Conservation (phyloP, 2,113 vertebrate genomes). For the Mionectes macconnelli region DNA sequence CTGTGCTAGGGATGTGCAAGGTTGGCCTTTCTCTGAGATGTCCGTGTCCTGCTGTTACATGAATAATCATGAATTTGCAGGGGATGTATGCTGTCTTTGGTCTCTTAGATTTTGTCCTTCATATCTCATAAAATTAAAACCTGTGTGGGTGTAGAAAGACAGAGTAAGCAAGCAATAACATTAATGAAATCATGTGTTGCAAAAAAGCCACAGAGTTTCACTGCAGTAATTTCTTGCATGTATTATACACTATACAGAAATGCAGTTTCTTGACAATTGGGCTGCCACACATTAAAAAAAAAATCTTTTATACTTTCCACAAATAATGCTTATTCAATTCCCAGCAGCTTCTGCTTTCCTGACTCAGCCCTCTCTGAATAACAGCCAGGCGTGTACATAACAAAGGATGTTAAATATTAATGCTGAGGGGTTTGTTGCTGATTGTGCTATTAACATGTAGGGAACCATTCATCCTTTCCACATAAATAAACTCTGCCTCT, state of each 20-base stretch:
- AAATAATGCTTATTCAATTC: slow-evolving; percentile 38
- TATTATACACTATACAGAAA: not conserved
- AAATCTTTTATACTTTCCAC: not conserved
- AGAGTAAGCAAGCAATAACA: not conserved
- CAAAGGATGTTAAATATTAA: slow-evolving; percentile 65
- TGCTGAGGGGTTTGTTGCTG: not conserved
- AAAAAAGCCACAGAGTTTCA: not conserved
- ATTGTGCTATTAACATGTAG: slow-evolving; percentile 37
- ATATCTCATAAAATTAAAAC: not conserved
- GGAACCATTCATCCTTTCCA: slow-evolving; percentile 25
- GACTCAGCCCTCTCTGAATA: slow-evolving; percentile 29
- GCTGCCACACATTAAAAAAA: not conserved
- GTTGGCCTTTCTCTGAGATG: not conserved
- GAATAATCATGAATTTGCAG: not conserved
- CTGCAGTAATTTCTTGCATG: not conserved
- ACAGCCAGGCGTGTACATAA: slow-evolving; percentile 30
- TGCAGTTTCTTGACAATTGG: not conserved
- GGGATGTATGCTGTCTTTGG: not conserved
- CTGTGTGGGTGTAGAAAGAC: rapidly evolving
- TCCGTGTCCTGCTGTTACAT: not conserved
- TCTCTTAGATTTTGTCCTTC: not conserved
- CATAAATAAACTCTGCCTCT: slow-evolving; percentile 55
- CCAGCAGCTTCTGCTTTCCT: slow-evolving; percentile 22
- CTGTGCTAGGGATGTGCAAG: not conserved
- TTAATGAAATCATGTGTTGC: not conserved